Base-by-base conservation (phyloP, 2,113 vertebrate species). In the Chaetorhynchus papuensis region DNA sequence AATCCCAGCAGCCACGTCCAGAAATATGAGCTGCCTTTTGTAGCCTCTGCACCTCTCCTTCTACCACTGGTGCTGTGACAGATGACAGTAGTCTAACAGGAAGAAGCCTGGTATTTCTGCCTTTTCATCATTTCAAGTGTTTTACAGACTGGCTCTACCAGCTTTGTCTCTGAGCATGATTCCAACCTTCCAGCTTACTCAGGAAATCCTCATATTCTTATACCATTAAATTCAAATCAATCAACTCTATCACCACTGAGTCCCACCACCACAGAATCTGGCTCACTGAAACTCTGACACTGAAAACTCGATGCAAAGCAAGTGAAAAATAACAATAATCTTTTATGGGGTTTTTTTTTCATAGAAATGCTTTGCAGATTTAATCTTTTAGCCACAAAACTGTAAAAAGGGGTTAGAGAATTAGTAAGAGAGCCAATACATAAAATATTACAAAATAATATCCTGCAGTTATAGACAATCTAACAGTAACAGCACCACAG, bases 1-100 rank as follows among this genome's bases (percentile, higher is more conserved):
- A 91, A 87, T 90, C 82, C 79, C 90, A 94, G 52, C 78, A 91
- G 39, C 37, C 47, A 37, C 27, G 44, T 92, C 68, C 80, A 96
- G 81, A 93, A 88, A 88, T 50, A 74, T 2, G n/a, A 86, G 60
- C 45, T 90, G 82, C 30, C 56, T 84, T 95, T 52, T 75, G 64
- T 39, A 91, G 85, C 60, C 56, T 86, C 61, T 81, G 88, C 35
- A 39, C 47, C 50, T 76, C 84, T 92, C 39, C 50, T 65, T 44
- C 61, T 47, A 13, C 78, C 42, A n/a, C 78, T 60, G 60, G 14
- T 90, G 64, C 88, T 80, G 53, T 35, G 64, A 78, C 79, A 93
- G 60, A 82, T 72, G 80, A 53, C 56, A 89, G 85, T 3, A 59
- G 56, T 64, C 86, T 60, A 76, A 74, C 56, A 90, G 60, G 74